These are phyloP conservation scores for Setophaga petechia DNA, from an alignment of 2,113 vertebrate genomes.

Conservation along the genomic window DNA sequence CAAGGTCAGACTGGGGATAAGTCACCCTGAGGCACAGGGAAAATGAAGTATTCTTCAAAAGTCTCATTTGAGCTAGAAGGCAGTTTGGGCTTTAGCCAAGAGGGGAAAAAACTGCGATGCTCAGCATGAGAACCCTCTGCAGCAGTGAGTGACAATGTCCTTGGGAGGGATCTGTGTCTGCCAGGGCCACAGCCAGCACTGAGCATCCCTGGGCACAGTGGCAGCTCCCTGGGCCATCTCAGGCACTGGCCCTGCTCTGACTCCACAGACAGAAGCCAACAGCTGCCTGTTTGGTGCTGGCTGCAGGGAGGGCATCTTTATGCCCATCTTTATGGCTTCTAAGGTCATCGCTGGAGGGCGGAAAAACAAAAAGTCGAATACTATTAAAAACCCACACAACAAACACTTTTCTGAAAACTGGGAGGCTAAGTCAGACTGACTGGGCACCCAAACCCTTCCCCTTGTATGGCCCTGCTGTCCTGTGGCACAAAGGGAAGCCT, in stretches of 20 bases:
- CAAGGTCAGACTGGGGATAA: neutral
- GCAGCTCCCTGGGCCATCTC: neutral
- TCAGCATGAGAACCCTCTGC: neutral
- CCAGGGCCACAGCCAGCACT: rapidly evolving
- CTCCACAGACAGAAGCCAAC: neutral
- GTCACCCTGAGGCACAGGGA: neutral
- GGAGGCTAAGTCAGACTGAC: neutral
- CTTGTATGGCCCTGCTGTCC: rapidly evolving
- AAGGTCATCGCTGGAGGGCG: neutral
- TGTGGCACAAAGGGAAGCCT: neutral
- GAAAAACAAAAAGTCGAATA: neutral
- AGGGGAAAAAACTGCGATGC: rapidly evolving
- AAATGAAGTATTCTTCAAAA: neutral
- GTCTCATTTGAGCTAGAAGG: neutral
- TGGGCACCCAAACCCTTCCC: neutral
- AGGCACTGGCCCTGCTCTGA: neutral
- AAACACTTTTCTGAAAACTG: neutral
- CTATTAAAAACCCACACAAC: neutral
- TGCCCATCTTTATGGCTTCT: neutral
- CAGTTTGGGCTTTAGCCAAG: neutral
- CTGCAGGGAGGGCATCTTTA: neutral
- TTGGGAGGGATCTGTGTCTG: neutral
- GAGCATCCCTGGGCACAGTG: neutral
- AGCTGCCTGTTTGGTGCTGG: neutral
- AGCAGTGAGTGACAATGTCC: neutral